Evolutionary conservation across 2,888 invertebrate genomes (phyloP).

Genomic region (Mylabris sibirica): DNA sequence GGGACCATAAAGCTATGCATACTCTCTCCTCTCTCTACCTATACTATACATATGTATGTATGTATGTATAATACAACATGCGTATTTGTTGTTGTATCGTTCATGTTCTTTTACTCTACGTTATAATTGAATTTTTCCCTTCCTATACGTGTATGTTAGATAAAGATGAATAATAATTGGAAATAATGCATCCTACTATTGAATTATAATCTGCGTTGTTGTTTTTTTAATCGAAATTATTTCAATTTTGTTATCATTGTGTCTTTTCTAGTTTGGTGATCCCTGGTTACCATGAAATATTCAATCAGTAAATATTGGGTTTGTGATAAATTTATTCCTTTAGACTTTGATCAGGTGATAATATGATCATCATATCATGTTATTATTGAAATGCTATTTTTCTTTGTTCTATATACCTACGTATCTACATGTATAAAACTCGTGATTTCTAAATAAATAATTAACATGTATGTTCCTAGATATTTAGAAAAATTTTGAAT

Average conservation of each 20-base stretch:
- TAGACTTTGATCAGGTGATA: constrained; percentile 30
- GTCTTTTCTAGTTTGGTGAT: constrained; percentile 20
- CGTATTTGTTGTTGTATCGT: constrained; percentile 49
- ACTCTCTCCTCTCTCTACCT: constrained; percentile 40
- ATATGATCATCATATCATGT: constrained; percentile 1
- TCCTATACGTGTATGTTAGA: too few species aligned
- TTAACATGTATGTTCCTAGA: too few species aligned
- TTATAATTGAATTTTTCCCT: constrained; percentile 9
- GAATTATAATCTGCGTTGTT: too few species aligned
- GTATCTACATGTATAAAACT: neutral
- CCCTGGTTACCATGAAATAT: constrained; percentile 31
- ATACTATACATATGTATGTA: too few species aligned
- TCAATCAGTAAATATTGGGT: constrained; percentile 38
- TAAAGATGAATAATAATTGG: constrained; percentile 18
- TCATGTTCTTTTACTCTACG: constrained; percentile 28
- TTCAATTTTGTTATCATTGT: constrained; percentile 23
- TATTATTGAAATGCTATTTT: neutral
- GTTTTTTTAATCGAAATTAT: constrained; percentile 16
- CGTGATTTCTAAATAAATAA: neutral
- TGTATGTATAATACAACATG: constrained; percentile 39
- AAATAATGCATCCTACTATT: too few species aligned
- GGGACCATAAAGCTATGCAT: constrained; percentile 61
- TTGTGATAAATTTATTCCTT: constrained; percentile 33
- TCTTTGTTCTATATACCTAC: neutral
- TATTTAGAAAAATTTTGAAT: neutral